Conservation (phyloP, 2,113 vertebrate species). For the Ibidorhyncha struthersii region DNA sequence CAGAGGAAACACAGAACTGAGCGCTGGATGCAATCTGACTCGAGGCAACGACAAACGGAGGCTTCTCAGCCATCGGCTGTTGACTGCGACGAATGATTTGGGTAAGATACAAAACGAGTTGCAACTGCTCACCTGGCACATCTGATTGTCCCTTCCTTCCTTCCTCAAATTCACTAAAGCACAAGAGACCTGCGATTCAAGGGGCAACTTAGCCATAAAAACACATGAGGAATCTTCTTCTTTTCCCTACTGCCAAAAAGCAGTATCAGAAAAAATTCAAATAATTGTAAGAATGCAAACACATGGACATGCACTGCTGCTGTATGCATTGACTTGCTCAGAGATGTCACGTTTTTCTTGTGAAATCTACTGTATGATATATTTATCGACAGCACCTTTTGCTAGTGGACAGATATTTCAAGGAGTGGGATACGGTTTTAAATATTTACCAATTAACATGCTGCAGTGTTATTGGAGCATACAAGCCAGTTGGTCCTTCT, state of each 20-base stretch:
- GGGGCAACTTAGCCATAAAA: background rate
- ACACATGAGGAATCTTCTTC: background rate
- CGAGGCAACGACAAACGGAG: fast-evolving
- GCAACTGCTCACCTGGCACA: background rate
- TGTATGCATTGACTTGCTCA: background rate
- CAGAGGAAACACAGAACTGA: background rate
- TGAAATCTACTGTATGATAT: background rate
- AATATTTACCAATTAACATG: background rate
- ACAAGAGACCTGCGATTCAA: background rate
- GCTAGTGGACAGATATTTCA: background rate
- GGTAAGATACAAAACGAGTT: background rate
- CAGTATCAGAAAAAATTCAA: background rate
- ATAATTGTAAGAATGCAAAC: fast-evolving
- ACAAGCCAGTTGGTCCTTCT: conserved; percentile 16
- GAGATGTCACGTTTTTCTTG: background rate
- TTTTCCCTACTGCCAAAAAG: background rate
- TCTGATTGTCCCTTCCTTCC: background rate
- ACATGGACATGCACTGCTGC: fast-evolving
- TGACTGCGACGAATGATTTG: fast-evolving
- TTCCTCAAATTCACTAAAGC: background rate
- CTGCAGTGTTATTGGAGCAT: background rate
- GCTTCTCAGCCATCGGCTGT: fast-evolving
- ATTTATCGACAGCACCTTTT: background rate
- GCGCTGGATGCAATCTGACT: background rate
- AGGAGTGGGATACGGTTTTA: background rate